Evolutionary conservation across 2,888 invertebrate genomes (phyloP), one percentile per base, ranked within the genome.

Genomic region (Odontocerum albicorne): DNA sequence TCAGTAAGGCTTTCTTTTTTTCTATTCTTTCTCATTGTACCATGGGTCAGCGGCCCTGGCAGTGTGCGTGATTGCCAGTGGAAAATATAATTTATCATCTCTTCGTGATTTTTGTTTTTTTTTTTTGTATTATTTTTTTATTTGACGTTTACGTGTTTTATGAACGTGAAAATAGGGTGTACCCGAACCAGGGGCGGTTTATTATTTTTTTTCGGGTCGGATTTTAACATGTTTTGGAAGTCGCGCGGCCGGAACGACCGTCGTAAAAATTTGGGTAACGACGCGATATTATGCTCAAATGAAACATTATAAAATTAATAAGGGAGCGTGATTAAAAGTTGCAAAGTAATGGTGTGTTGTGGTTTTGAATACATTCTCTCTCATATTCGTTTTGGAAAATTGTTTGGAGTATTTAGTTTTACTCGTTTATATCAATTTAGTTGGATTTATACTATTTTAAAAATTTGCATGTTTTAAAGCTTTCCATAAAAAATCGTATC

Each of bases 1-100:
- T n/a, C n/a, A n/a, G n/a, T n/a, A n/a, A n/a, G n/a, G n/a, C n/a
- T n/a, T n/a, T n/a, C n/a, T n/a, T n/a, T n/a, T n/a, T n/a, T n/a
- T n/a, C n/a, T n/a, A n/a, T n/a, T n/a, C n/a, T n/a, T n/a, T n/a
- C n/a, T n/a, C n/a, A n/a, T n/a, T n/a, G n/a, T n/a, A n/a, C n/a
- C 27, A 27, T 7, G 42, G 57, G 51, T 52, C 51, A 36, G 32
- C 35, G 43, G 46, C 42, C 52, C 45, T 32, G 31, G 10, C 55
- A 21, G 33, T 49, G 55, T 59, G 59, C 59, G 59, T 59, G 59
- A 59, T 56, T 59, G 55, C 53, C 49, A 40, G 33, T 47, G 38
- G 46, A 59, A 59, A 59, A 55, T 49, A 56, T 59, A 59, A 59
- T 59, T 59, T 59, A 59, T 59, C 59, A 53, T 55, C 47, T 53